These are phyloP conservation scores for Pollenia amentaria DNA, from an alignment of 2,888 invertebrate genomes.

Conservation along the genomic window DNA sequence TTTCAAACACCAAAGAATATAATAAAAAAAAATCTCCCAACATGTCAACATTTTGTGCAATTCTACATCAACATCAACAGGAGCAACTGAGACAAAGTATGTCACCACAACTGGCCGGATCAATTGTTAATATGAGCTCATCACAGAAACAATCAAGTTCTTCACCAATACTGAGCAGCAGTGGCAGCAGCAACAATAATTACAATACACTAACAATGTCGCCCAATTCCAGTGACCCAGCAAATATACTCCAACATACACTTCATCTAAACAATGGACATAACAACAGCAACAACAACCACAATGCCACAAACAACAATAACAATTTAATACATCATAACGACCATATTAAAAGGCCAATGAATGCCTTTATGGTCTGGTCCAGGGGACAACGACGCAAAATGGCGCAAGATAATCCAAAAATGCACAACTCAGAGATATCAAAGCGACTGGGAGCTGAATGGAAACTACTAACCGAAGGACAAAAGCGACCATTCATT, in stretches of 20 bases:
- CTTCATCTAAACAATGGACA: slow-evolving; percentile 63
- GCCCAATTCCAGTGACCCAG: slow-evolving; percentile 61
- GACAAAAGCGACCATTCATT: slow-evolving; percentile 96
- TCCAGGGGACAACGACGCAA: slow-evolving; percentile 95
- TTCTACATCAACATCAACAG: slow-evolving; percentile 72
- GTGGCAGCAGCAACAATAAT: slow-evolving; percentile 67
- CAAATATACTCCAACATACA: slow-evolving; percentile 66
- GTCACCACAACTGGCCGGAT: slow-evolving; percentile 75
- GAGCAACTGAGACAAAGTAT: slow-evolving; percentile 69
- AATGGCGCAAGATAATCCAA: slow-evolving; percentile 97
- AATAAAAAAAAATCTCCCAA: neutral
- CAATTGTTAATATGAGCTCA: slow-evolving; percentile 70
- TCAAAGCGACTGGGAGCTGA: slow-evolving; percentile 95
- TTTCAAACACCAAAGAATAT: no score
- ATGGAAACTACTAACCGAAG: slow-evolving; percentile 95
- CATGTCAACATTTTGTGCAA: slow-evolving; percentile 69
- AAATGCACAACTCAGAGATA: slow-evolving; percentile 96
- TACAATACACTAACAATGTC: slow-evolving; percentile 68
- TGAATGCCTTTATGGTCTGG: slow-evolving; percentile 99
- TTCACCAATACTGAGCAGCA: slow-evolving; percentile 76
- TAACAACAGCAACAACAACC: slow-evolving; percentile 59
- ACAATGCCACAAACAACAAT: slow-evolving; percentile 52
- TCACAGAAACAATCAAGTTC: slow-evolving; percentile 77
- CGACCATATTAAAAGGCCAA: slow-evolving; percentile 96
- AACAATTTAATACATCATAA: slow-evolving; percentile 76